Percentiles rank a stretch among this genome's conserved stretches.
Evolutionary conservation across 2,113 vertebrate genomes (phyloP).

Genomic region (Crocuta crocuta): DNA sequence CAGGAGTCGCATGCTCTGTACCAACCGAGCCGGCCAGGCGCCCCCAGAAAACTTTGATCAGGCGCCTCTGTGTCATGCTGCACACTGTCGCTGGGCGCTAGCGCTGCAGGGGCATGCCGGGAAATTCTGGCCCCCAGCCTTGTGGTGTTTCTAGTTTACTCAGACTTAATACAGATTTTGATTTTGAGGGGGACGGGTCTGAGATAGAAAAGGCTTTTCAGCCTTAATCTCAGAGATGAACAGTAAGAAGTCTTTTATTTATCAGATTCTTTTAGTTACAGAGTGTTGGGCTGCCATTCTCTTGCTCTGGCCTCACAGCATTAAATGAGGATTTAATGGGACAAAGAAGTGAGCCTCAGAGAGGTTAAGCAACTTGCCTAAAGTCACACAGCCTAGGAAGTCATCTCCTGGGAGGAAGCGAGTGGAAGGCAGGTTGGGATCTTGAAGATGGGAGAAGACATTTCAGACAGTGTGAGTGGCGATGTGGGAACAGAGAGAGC

Average conservation of each 20-base stretch:
- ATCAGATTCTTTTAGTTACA: not conserved
- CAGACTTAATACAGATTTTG: not conserved
- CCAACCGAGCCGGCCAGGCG: not conserved
- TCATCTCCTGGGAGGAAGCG: not conserved
- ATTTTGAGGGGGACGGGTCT: not conserved
- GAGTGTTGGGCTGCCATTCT: not conserved
- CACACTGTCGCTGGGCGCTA: fast-evolving
- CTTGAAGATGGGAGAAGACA: not conserved
- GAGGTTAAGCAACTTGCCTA: not conserved
- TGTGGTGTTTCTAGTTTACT: not conserved
- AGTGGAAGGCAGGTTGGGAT: too few relatives aligned
- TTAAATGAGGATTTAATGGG: not conserved
- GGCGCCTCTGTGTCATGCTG: fast-evolving
- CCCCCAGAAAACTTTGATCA: not conserved
- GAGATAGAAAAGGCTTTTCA: not conserved
- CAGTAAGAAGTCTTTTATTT: not conserved
- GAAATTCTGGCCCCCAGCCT: not conserved
- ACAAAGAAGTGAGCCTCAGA: not conserved
- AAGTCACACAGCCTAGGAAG: not conserved
- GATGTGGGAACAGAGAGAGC: not conserved
- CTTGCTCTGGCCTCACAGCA: not conserved
- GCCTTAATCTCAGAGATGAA: not conserved
- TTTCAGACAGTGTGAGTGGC: not conserved
- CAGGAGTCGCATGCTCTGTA: not conserved
- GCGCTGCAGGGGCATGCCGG: fast-evolving